Percentiles rank a stretch among this genome's conserved stretches.
Conservation (phyloP, 1,140 invertebrate species). For the Reticulitermes speratus region DNA sequence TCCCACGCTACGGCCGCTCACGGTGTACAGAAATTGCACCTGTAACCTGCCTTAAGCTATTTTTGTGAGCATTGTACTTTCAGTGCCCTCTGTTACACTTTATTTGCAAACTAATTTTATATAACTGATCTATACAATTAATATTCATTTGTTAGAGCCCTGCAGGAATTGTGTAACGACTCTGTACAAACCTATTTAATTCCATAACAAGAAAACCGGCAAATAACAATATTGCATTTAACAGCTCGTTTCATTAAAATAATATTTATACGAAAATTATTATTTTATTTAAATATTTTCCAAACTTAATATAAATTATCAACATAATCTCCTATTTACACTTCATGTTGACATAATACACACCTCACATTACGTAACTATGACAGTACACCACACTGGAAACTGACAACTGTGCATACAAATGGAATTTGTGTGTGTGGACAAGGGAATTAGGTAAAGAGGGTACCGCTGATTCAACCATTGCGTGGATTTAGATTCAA, state of each 20-base stretch:
- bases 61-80: no score
- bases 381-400: background rate
- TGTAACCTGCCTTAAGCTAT: no score
- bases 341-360: background rate
- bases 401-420: background rate
- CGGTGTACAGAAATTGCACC: no score
- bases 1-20: no score
- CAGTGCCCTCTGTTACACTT: no score
- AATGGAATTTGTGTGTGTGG: background rate
- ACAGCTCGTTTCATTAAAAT: background rate
- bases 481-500: background rate
- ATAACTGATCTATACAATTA: no score
- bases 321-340: background rate
- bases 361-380: background rate
- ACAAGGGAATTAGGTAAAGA: background rate
- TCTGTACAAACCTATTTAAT: background rate
- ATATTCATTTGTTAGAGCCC: no score
- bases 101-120: no score
- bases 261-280: background rate
- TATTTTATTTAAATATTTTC: background rate
- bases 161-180: no score
- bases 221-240: background rate
- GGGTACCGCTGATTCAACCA: background rate
- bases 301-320: background rate
- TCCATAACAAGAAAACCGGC: background rate